Evolutionary conservation across 2,888 invertebrate genomes (phyloP).

Genomic region (Arrhopalites spinosus): DNA sequence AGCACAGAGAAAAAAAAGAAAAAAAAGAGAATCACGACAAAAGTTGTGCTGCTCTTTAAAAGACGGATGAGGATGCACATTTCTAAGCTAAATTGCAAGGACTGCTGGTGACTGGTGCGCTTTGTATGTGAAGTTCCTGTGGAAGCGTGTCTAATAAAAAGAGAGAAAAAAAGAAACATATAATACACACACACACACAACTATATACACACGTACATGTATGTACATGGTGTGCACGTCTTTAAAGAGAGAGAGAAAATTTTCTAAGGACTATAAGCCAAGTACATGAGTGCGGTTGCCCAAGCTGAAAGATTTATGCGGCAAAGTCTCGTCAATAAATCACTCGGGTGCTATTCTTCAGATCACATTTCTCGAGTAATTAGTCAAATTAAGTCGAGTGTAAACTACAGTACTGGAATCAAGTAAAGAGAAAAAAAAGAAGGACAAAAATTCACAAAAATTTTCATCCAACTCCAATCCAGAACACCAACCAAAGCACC

Average conservation of each 20-base stretch:
- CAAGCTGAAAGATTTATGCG: slow-evolving; percentile 45
- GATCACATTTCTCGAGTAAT: slow-evolving; percentile 51
- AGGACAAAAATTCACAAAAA: neutral
- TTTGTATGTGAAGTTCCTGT: too few relatives aligned
- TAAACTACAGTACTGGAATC: slow-evolving; percentile 34
- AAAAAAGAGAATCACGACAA: too few relatives aligned
- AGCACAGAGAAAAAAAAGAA: too few relatives aligned
- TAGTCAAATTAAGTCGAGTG: slow-evolving; percentile 56
- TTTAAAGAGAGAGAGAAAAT: neutral
- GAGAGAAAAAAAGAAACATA: too few relatives aligned
- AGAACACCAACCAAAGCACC: too few relatives aligned
- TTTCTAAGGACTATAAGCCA: neutral
- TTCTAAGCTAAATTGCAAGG: too few relatives aligned
- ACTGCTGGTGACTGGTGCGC: too few relatives aligned
- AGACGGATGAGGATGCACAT: too few relatives aligned
- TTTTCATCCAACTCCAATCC: too few relatives aligned
- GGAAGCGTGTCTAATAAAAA: slow-evolving; percentile 1
- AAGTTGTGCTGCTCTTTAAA: too few relatives aligned
- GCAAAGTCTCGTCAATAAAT: slow-evolving; percentile 48
- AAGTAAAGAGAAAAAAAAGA: neutral
- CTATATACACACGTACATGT: neutral
- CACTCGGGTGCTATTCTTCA: slow-evolving; percentile 45
- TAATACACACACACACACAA: neutral
- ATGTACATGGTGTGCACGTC: neutral
- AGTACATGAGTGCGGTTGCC: neutral